These are phyloP conservation scores for Apodemia hepburni DNA, from an alignment of 2,888 invertebrate species.

Conservation along the genomic window DNA sequence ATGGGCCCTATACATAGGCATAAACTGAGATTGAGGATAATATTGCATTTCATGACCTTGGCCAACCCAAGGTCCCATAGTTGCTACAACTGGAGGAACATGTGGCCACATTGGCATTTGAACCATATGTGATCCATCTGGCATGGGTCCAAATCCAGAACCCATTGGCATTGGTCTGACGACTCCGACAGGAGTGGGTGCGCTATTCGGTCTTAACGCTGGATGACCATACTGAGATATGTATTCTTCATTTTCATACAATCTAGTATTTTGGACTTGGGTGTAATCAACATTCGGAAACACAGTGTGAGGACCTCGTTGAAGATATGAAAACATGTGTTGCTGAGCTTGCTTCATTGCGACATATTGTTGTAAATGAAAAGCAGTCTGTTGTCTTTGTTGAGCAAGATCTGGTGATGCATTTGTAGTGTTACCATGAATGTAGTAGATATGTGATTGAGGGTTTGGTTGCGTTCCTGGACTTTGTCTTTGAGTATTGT, in stretches of 20 bases:
- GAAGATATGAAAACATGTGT: slow-evolving; percentile 69
- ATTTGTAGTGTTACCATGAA: slow-evolving; percentile 57
- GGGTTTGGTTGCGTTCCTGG: slow-evolving; percentile 42
- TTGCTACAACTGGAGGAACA: slow-evolving; percentile 59
- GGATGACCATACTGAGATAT: slow-evolving; percentile 59
- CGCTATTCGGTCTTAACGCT: slow-evolving; percentile 61
- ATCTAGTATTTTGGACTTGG: slow-evolving; percentile 47
- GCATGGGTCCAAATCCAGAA: slow-evolving; percentile 48
- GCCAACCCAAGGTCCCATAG: slow-evolving; percentile 61
- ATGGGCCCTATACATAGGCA: slow-evolving; percentile 68
- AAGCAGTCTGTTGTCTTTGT: slow-evolving; percentile 71
- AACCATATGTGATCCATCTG: slow-evolving; percentile 60
- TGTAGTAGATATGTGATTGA: slow-evolving; percentile 68
- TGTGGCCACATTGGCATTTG: slow-evolving; percentile 71
- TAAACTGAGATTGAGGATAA: slow-evolving; percentile 66
- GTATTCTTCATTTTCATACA: slow-evolving; percentile 61
- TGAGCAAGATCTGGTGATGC: slow-evolving; percentile 60
- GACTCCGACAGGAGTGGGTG: slow-evolving; percentile 58
- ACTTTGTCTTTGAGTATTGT: slow-evolving; percentile 40
- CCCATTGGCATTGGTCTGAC: slow-evolving; percentile 57
- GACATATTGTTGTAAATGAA: slow-evolving; percentile 73
- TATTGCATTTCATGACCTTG: slow-evolving; percentile 67
- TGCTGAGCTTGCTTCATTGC: slow-evolving; percentile 78
- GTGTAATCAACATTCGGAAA: slow-evolving; percentile 61
- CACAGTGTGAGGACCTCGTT: slow-evolving; percentile 66